phyloP scores from a whole-genome alignment of 2,113 vertebrate species.

The Triplophysa tibetana region DNA sequence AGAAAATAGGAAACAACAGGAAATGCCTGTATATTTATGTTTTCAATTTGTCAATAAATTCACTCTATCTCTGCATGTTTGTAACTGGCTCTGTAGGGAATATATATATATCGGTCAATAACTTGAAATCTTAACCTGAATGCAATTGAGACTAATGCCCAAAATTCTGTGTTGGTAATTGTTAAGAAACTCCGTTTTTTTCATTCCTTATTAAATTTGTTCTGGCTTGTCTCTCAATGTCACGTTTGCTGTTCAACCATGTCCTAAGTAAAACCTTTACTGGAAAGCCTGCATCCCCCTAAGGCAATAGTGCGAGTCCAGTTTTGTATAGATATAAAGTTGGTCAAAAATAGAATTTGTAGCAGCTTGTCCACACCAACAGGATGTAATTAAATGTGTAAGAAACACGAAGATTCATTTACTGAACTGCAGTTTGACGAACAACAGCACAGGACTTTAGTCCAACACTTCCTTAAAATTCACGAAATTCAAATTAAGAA shows the following conservation, averaged over 20 bases:
- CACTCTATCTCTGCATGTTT: neutral
- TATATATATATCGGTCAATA: neutral
- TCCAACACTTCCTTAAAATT: no score
- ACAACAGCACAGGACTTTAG: no score
- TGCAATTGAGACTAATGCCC: no score
- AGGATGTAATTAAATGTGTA: no score
- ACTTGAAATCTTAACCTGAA: neutral
- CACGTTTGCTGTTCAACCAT: slow-evolving; percentile 4
- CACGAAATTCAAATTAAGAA: no score
- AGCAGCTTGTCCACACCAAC: neutral
- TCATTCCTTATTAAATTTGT: slow-evolving; percentile 44
- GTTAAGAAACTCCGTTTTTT: neutral
- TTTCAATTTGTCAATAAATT: neutral
- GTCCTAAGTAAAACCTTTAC: slow-evolving; percentile 18
- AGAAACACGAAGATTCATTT: no score
- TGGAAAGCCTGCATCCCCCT: slow-evolving; percentile 42
- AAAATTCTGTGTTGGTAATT: neutral
- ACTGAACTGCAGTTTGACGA: no score
- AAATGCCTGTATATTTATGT: no score
- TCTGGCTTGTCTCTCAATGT: slow-evolving; percentile 50
- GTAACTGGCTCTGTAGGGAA: neutral
- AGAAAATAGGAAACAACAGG: neutral
- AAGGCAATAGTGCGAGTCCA: slow-evolving; percentile 6
- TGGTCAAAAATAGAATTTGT: neutral
- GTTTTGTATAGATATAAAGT: neutral